Evolutionary conservation across 2,888 invertebrate species (phyloP), one percentile per base, ranked within the genome.

Genomic region (Hipparchia sbordonii): DNA sequence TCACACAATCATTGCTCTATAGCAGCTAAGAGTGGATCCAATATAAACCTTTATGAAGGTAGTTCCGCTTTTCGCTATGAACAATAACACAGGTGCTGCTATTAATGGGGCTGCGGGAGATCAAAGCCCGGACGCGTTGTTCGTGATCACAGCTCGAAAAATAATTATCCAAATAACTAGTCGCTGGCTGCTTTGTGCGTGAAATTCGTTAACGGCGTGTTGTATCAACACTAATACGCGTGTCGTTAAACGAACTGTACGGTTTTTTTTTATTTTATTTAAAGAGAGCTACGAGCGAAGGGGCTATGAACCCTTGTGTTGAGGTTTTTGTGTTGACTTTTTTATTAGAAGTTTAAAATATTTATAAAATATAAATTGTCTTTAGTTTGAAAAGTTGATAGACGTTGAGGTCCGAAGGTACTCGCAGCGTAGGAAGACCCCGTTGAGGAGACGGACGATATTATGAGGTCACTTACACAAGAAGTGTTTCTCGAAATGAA

Each of bases 111-210:
- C 13, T 13, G 56, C 56, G 57, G 48, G 72, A 76, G 80, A 82
- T 84, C 84, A 84, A 85, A 79, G 80, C 81, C 82, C 84, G 79
- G 82, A 84, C 84, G 81, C 83, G 85, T 85, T 87, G 87, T 87
- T 82, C 83, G 84, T 84, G 85, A 86, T 85, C 85, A 85, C 82
- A 80, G 80, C 84, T 83, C 80, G 82, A 85, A 87, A 65, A 86
- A 86, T 86, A 85, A 87, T 87, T 87, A 87, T 84, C 81, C 85
- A 83, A 74, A 74, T 70, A 65, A 52, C 65, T 65, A 73, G 72
- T 13, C 54, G 72, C 65, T 68, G 65, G 70, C 62, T 45, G 56
- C 56, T 69, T 69, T 61, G 61, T 69, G 61, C 61, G 61, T 69
- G 61, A 60, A 69, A 69, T 69, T 60, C 39, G 60, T 69, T 69